phyloP scores from a whole-genome alignment of 2,797 vertebrate genomes.

The Odontamblyopus lacepedii region DNA sequence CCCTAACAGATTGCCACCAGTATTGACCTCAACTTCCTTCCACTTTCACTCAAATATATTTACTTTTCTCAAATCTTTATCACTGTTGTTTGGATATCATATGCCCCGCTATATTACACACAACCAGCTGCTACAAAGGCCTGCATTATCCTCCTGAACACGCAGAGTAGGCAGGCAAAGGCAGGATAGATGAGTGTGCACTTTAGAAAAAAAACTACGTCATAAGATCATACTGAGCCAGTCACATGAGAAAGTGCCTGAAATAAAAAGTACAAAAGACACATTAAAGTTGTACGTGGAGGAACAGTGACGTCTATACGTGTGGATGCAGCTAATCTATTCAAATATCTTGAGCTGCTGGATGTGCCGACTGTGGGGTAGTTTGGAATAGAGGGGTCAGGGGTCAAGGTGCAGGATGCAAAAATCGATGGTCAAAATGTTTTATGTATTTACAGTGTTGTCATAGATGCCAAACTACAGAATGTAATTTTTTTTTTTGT shows the following conservation, averaged over 20 bases:
- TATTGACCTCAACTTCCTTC: too few species aligned
- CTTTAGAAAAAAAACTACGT: constrained; percentile 42
- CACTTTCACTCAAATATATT: too few species aligned
- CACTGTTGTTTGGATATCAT: neutral
- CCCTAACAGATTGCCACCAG: too few species aligned
- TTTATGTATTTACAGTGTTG: neutral
- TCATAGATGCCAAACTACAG: neutral
- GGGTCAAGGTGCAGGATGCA: neutral
- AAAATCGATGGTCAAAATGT: neutral
- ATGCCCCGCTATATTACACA: constrained; percentile 1
- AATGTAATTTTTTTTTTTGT: neutral
- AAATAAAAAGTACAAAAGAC: constrained; percentile 13
- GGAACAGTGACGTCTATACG: neutral
- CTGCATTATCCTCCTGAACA: constrained; percentile 27
- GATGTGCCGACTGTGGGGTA: neutral
- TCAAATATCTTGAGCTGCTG: neutral
- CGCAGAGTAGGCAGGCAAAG: constrained; percentile 7
- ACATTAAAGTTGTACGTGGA: constrained; percentile 1
- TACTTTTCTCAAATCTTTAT: neutral
- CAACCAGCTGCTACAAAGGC: constrained; percentile 46
- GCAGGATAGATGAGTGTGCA: constrained; percentile 7
- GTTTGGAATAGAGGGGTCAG: neutral
- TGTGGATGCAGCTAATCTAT: neutral
- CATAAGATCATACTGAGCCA: constrained; percentile 47
- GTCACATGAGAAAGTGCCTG: constrained; percentile 51